Conservation (phyloP, 2,797 vertebrate species). For the Enteromius radiatus region DNA sequence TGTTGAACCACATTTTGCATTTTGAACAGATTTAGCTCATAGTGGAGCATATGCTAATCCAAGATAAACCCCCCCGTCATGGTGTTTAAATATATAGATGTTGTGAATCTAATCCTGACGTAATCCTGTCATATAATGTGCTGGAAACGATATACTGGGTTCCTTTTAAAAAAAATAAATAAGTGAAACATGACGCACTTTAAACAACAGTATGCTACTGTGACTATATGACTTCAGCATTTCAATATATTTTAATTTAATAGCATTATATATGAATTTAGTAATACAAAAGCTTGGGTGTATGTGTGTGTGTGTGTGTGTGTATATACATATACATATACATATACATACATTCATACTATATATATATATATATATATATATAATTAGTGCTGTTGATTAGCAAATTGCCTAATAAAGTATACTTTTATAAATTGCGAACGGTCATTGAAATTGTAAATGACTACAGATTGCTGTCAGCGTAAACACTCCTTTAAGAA, state of each 20-base stretch:
- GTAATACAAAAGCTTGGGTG: not conserved
- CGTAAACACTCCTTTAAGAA: not conserved
- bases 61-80: not conserved
- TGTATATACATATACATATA: no score
- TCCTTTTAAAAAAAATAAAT: no score
- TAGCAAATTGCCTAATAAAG: no score
- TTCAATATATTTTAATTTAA: not conserved
- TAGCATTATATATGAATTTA: not conserved
- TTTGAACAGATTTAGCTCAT: slow-evolving; percentile 31
- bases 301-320: no score
- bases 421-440: no score
- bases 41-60: slow-evolving; percentile 18
- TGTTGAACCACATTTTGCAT: slow-evolving; percentile 22
- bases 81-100: not conserved
- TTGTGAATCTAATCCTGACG: not conserved
- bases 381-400: no score
- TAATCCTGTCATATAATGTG: not conserved
- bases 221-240: not conserved
- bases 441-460: not conserved
- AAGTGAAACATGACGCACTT: not conserved
- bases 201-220: not conserved
- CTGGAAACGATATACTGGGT: not conserved
- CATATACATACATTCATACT: no score
- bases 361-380: no score
- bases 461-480: not conserved